Evolutionary conservation across 2,113 vertebrate species (phyloP).

Genomic region (Lanius collurio): DNA sequence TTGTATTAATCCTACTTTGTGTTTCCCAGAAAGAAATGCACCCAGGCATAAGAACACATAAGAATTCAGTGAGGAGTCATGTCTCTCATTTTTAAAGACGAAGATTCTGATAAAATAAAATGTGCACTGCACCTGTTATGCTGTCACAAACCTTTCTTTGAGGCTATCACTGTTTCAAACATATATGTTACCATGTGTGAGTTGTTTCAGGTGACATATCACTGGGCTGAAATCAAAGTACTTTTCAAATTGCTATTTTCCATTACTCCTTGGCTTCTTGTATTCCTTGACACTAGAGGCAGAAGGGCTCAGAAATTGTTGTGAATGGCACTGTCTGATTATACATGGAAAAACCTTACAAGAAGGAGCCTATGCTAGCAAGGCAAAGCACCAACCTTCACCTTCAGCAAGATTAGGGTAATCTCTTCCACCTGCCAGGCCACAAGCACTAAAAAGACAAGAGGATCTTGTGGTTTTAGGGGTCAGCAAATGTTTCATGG

Average conservation of each 20-base stretch:
- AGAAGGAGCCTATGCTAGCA: not conserved
- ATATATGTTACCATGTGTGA: not conserved
- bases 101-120: not conserved
- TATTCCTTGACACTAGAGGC: not conserved
- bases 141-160: not conserved
- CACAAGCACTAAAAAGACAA: not conserved
- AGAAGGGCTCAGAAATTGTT: not conserved
- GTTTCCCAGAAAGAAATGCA: not conserved
- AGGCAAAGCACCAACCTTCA: not conserved
- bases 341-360: slow-evolving; percentile 18
- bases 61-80: not conserved
- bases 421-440: not conserved
- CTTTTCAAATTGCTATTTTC: slow-evolving; percentile 19
- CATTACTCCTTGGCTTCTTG: not conserved
- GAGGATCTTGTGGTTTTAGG: not conserved
- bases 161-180: not conserved
- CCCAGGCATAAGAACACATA: not conserved
- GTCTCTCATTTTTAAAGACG: not conserved
- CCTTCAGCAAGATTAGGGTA: not conserved
- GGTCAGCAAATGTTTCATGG: not conserved
- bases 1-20: not conserved
- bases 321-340: not conserved
- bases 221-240: not conserved
- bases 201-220: not conserved
- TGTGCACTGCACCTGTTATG: not conserved